These are phyloP conservation scores for Poecile atricapillus DNA, from an alignment of 2,113 vertebrate genomes.

Conservation along the genomic window DNA sequence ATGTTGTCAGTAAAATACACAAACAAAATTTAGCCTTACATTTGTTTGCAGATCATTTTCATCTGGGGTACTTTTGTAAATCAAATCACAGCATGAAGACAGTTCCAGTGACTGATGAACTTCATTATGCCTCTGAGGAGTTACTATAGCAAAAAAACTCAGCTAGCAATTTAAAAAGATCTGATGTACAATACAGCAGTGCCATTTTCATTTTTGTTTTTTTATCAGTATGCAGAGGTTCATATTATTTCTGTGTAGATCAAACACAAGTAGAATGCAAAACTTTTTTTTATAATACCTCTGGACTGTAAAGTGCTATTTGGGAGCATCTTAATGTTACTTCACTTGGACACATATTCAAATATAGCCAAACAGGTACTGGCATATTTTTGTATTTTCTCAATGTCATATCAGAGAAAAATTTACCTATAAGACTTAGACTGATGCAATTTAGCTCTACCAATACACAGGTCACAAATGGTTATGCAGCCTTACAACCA, in stretches of 20 bases:
- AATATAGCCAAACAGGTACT: neutral
- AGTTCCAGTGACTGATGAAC: conserved; percentile 64
- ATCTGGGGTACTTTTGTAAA: conserved; percentile 57
- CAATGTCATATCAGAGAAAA: neutral
- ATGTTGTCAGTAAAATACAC: conserved; percentile 37
- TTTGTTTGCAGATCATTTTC: conserved; percentile 64
- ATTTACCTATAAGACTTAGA: neutral
- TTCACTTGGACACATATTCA: neutral
- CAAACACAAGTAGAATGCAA: neutral
- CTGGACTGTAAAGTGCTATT: neutral
- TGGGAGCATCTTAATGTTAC: neutral
- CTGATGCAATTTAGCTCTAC: neutral
- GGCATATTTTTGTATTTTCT: neutral
- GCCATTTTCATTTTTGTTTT: neutral
- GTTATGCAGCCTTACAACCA: neutral
- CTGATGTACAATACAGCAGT: conserved; percentile 23
- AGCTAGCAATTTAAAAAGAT: conserved; percentile 27
- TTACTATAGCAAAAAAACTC: conserved; percentile 42
- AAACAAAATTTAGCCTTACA: conserved; percentile 50
- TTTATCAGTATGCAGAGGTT: neutral
- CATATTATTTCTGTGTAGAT: neutral
- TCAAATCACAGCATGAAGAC: conserved; percentile 59
- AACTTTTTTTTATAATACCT: neutral
- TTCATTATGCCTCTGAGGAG: conserved; percentile 54
- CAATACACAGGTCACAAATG: neutral